Base-by-base conservation (phyloP, 2,888 invertebrate species). In the Nemapogon koenigi region DNA sequence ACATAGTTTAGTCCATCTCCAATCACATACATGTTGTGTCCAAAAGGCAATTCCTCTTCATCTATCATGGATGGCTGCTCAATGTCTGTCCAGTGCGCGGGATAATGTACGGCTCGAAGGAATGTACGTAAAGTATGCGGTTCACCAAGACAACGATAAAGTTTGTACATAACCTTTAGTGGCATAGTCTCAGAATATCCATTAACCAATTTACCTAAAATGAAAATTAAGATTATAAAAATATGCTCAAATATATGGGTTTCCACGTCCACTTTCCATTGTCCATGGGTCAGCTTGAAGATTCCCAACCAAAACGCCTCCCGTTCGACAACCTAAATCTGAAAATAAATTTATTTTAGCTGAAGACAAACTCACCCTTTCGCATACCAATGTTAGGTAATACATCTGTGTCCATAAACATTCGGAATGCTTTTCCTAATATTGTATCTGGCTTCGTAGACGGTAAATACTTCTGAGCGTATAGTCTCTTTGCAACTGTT, bases 401-500 rank as follows among this genome's bases (percentile, higher is more conserved):
- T 37, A 83, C 51, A 48, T 75, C 72, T 1, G 53, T 53, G 28
- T 79, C 67, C 61, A 85, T 69, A 46, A 85, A 82, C 29, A 53
- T 62, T 49, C 73, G 63, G 36, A 85, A 79, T 18, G 81, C 79
- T 41, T 51, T 58, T n/a, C 81, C 73, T 33, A 82, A 48, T 46
- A 79, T 73, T 18, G 82, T 82, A 44, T 75, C 70, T 2, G 64
- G 66, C 43, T 62, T 66, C 8, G 51, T 52, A 2, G 57, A 59
- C 4, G 67, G 62, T 19, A 73, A 45, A 29, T 56, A 46, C 40
- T 49, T 59, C 48, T 66, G 66, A 2, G 69, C 60, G 47, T 81
- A 82, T 14, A 82, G 46, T 46, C 59, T 63, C 54, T 66, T 75
- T 2, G 82, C 71, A 16, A 81, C 62, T 26, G 80, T 67, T 41